phyloP scores from a whole-genome alignment of 2,113 vertebrate genomes.

The Capreolus pygargus region DNA sequence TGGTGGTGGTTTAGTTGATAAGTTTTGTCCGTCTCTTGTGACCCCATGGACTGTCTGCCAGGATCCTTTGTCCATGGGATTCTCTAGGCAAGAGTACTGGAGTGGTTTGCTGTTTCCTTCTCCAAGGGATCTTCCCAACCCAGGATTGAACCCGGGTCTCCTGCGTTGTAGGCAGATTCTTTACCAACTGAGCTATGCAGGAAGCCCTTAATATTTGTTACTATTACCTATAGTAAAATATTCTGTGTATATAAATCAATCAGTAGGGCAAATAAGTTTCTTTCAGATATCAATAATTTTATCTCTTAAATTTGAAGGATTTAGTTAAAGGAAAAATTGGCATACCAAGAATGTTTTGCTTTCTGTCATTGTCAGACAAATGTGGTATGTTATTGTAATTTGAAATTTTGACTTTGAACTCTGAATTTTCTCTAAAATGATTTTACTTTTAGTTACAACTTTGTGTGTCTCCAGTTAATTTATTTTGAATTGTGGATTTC shows the following conservation, averaged over 20 bases:
- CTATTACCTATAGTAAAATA: not conserved
- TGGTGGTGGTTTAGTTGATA: not conserved
- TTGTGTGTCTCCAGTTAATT: not conserved
- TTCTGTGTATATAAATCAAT: not conserved
- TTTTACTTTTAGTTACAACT: slow-evolving; percentile 13
- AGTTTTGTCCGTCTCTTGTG: not conserved
- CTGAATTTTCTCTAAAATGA: slow-evolving; percentile 29
- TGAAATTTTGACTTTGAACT: slow-evolving; percentile 10
- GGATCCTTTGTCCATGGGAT: not conserved
- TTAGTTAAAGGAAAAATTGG: slow-evolving; percentile 20
- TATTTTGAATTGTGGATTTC: not conserved
- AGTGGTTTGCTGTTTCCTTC: not conserved
- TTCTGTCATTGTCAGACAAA: not conserved
- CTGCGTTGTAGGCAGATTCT: not conserved
- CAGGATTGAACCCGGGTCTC: not conserved
- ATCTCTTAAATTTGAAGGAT: not conserved
- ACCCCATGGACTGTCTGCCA: not conserved
- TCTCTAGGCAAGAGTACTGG: not conserved
- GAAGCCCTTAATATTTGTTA: slow-evolving; percentile 6
- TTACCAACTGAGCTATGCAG: not conserved
- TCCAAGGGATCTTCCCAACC: not conserved
- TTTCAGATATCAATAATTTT: not conserved
- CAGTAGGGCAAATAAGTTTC: not conserved
- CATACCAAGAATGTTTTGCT: not conserved
- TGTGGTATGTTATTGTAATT: not conserved